phyloP scores from a whole-genome alignment of 1,140 invertebrate genomes.

The Drosophila carrolli region DNA sequence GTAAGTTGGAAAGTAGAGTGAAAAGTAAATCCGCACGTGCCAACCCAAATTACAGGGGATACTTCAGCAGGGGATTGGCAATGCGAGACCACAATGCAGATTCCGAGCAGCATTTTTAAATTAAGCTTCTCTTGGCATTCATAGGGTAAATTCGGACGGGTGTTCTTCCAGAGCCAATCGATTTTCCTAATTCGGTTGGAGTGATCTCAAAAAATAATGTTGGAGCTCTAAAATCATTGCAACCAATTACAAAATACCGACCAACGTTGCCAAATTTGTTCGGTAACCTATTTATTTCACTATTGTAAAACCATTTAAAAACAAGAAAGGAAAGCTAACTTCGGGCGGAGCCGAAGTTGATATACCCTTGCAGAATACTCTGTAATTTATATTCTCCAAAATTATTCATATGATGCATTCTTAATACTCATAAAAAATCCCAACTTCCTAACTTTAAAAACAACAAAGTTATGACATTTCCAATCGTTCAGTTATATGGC shows the following conservation, averaged over 20 bases:
- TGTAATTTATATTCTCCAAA: no score
- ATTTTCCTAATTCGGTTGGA: conserved; percentile 29
- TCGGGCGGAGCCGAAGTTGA: no score
- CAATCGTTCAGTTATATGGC: no score
- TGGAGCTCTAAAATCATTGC: conserved; percentile 17
- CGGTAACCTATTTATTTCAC: not conserved
- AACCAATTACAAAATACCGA: conserved; percentile 35
- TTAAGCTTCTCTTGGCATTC: conserved; percentile 30
- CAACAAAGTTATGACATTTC: no score
- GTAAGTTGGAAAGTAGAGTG: conserved; percentile 44
- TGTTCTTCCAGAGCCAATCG: conserved; percentile 41
- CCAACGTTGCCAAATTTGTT: not conserved
- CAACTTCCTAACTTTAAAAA: no score
- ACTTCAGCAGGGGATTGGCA: conserved; percentile 2
- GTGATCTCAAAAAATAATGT: conserved; percentile 3
- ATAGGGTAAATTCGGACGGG: not conserved
- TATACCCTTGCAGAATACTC: no score
- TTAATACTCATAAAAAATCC: no score
- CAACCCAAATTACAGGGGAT: conserved; percentile 34
- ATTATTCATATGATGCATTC: no score
- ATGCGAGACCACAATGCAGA: conserved; percentile 45
- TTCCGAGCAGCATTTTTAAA: conserved; percentile 37
- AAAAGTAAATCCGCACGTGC: conserved; percentile 55
- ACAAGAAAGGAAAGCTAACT: no score
- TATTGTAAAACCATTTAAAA: no score